Percentiles rank a stretch among this genome's conserved stretches.
Conservation (phyloP, 2,113 vertebrate genomes). For the Tamias sibiricus region DNA sequence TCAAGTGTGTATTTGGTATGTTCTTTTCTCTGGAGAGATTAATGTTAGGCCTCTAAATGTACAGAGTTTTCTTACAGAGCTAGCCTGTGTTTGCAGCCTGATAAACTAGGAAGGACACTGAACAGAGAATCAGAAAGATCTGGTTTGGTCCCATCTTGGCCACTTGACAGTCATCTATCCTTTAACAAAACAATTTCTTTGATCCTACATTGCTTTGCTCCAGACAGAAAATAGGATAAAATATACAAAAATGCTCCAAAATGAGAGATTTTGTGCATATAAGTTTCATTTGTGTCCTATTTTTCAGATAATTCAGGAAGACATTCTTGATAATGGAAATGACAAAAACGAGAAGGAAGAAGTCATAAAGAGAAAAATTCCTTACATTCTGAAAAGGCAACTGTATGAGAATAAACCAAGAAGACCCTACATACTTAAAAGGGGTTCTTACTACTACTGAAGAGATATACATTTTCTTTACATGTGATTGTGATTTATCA, state of each 20-base stretch:
- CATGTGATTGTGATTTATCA: slow-evolving; percentile 86
- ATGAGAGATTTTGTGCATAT: not conserved
- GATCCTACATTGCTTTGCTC: not conserved
- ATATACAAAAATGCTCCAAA: not conserved
- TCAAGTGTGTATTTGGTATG: not conserved
- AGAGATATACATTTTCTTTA: slow-evolving; percentile 82
- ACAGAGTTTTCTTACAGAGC: not conserved
- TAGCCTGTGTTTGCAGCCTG: not conserved
- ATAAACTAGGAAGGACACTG: not conserved
- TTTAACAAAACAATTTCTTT: not conserved
- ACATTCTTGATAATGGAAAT: slow-evolving; percentile 88
- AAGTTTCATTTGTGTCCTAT: not conserved
- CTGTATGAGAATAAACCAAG: slow-evolving; percentile 92
- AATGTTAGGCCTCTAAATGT: not conserved
- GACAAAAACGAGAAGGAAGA: slow-evolving; percentile 89
- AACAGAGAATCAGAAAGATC: not conserved
- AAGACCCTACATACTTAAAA: slow-evolving; percentile 97
- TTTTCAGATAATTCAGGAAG: slow-evolving; percentile 90
- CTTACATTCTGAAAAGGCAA: slow-evolving; percentile 97
- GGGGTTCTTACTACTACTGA: slow-evolving; percentile 93
- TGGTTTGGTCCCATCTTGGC: not conserved
- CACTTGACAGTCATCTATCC: not conserved
- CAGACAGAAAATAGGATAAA: not conserved
- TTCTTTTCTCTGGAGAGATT: not conserved
- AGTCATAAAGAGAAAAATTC: slow-evolving; percentile 95